Evolutionary conservation across 2,113 vertebrate genomes (phyloP).

Genomic region (Pipa parva): DNA sequence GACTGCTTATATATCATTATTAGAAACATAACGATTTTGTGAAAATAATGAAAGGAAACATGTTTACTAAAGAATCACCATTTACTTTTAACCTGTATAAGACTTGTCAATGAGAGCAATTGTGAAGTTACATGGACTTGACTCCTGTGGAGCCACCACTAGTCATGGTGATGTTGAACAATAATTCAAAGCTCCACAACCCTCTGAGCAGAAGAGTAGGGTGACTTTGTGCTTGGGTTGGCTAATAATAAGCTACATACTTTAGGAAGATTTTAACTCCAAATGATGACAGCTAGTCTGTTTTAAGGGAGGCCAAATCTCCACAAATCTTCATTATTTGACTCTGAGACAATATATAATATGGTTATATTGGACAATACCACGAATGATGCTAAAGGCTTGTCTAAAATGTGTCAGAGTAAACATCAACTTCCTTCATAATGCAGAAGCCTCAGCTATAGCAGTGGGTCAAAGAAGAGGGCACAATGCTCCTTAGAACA

Average conservation of each 20-base stretch:
- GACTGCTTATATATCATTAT: slow-evolving; percentile 24
- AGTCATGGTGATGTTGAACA: background rate
- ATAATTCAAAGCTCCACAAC: background rate
- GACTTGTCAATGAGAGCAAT: slow-evolving; percentile 4
- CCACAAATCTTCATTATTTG: background rate
- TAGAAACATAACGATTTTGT: slow-evolving; percentile 21
- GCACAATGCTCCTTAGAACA: slow-evolving; percentile 8
- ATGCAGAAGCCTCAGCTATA: background rate
- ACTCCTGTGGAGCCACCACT: background rate
- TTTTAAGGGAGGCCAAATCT: background rate
- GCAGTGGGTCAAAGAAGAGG: slow-evolving; percentile 2
- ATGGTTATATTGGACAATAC: background rate
- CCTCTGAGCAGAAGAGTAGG: background rate
- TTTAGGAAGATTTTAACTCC: background rate
- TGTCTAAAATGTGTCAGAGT: background rate
- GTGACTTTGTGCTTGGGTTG: background rate
- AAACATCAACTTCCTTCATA: background rate
- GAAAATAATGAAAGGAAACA: slow-evolving; percentile 27
- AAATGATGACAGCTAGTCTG: background rate
- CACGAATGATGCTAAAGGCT: background rate
- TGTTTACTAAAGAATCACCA: slow-evolving; percentile 14
- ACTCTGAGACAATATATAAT: background rate
- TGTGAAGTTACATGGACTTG: background rate
- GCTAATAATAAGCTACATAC: background rate
- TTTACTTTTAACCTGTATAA: slow-evolving; percentile 7